Percentiles rank a stretch among this genome's conserved stretches.
Evolutionary conservation across 2,113 vertebrate genomes (phyloP).

Genomic region (Plotosus lineatus): DNA sequence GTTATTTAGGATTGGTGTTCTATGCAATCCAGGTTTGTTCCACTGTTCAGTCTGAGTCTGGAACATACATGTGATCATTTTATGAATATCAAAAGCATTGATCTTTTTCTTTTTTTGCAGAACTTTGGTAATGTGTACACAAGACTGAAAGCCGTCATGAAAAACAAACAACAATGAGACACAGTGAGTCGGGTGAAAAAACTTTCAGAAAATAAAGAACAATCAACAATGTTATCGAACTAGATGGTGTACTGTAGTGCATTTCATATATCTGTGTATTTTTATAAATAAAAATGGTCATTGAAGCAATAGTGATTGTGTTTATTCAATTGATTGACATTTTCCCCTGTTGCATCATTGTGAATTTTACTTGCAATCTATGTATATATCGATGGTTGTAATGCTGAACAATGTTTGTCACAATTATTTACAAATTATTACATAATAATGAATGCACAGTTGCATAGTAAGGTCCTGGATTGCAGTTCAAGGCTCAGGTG

Average conservation of each 20-base stretch:
- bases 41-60: neutral
- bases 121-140: constrained; percentile 66
- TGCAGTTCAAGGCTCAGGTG: too few relatives aligned
- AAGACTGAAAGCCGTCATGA: constrained; percentile 66
- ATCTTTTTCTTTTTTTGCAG: constrained; percentile 58
- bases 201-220: neutral
- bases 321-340: neutral
- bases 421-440: neutral
- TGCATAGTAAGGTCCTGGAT: too few relatives aligned
- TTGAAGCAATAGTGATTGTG: neutral
- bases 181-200: neutral
- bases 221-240: neutral
- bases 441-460: too few relatives aligned
- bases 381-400: neutral
- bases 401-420: neutral
- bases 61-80: neutral
- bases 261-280: neutral
- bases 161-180: constrained; percentile 67
- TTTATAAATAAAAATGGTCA: constrained; percentile 8
- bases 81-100: neutral
- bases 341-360: neutral
- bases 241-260: neutral
- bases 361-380: neutral
- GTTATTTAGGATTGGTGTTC: constrained; percentile 73
- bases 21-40: constrained; percentile 70